Percentiles rank a stretch among this genome's conserved stretches.
phyloP scores from a whole-genome alignment of 2,888 invertebrate genomes.

The Tineola bisselliella region DNA sequence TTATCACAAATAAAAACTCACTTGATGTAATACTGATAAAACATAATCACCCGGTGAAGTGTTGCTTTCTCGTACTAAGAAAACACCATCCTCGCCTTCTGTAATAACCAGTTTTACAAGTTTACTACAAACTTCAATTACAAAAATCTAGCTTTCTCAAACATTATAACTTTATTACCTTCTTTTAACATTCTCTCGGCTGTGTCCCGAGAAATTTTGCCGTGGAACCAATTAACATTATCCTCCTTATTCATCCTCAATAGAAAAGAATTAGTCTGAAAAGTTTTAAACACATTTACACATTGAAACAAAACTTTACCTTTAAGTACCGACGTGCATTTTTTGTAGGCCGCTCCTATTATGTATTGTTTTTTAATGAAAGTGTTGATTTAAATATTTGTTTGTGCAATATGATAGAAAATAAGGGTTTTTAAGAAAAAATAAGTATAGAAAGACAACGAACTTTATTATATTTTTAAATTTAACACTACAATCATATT shows the following conservation, averaged over 20 bases:
- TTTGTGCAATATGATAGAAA: too few species aligned
- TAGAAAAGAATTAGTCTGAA: conserved; percentile 68
- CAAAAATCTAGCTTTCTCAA: neutral
- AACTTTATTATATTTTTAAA: too few species aligned
- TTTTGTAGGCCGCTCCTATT: too few species aligned
- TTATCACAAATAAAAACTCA: conserved; percentile 26
- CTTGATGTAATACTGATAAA: conserved; percentile 79
- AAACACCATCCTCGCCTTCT: conserved; percentile 83
- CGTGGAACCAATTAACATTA: conserved; percentile 85
- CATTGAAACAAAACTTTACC: neutral
- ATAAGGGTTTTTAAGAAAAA: too few species aligned
- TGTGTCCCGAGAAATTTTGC: conserved; percentile 77
- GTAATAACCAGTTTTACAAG: conserved; percentile 16
- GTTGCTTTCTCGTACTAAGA: conserved; percentile 88
- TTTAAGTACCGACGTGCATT: too few species aligned
- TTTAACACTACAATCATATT: too few species aligned
- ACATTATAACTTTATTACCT: conserved; percentile 48
- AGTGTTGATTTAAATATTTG: too few species aligned
- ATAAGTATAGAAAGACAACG: too few species aligned
- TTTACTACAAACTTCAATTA: neutral
- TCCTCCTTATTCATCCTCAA: conserved; percentile 77
- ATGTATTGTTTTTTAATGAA: too few species aligned
- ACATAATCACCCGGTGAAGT: conserved; percentile 90
- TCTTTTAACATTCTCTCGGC: conserved; percentile 77
- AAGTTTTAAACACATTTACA: conserved; percentile 31